Evolutionary conservation across 23 tunicate genomes (phyloP), one percentile per base, ranked within the genome.

Genomic region (Styela clava): DNA sequence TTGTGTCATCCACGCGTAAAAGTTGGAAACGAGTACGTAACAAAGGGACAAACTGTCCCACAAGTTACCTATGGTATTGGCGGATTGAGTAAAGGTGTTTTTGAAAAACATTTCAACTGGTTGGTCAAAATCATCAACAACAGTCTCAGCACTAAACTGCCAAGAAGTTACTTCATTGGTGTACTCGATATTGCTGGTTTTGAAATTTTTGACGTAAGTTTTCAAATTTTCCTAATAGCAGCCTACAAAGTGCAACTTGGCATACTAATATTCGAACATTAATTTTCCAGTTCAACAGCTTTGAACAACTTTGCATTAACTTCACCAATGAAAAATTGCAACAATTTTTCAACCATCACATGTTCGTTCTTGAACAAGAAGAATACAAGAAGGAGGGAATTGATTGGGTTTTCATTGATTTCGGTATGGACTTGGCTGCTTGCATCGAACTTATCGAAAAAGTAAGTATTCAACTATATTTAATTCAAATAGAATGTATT

Each of bases 111-210:
- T 52, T 96, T 96, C 88, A 90, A 96, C 81, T 96, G 99, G 99
- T 63, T 96, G 52, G 93, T 87, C 37, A 85, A 82, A 64, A 73
- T 82, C 25, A 88, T 96, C 79, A 96, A 96, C 82, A 79, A 84
- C 31, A 92, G 97, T 33, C 79, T 96, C 32, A 83, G 91, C 82
- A 87, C 99, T 63, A 96, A 87, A 52, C 82, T 96, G 33, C 97
- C 99, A 24, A 82, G 99, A 91, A 96, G 89, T 67, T 96, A 89
- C 83, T 96, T 96, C 80, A 88, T 96, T 64, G 99, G 99, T 84
- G 97, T 96, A 24, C 87, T 96, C 32, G 99, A 96, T 87, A 96
- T 96, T 91, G 99, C 99, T 85, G 99, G 99, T n/a, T 96, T 96
- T 65, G 99, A 96, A 82, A 96, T 96, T 74, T 96, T 96, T 52